These are phyloP conservation scores for Machaerirhynchus nigripectus DNA, from an alignment of 2,113 vertebrate genomes.

Conservation along the genomic window DNA sequence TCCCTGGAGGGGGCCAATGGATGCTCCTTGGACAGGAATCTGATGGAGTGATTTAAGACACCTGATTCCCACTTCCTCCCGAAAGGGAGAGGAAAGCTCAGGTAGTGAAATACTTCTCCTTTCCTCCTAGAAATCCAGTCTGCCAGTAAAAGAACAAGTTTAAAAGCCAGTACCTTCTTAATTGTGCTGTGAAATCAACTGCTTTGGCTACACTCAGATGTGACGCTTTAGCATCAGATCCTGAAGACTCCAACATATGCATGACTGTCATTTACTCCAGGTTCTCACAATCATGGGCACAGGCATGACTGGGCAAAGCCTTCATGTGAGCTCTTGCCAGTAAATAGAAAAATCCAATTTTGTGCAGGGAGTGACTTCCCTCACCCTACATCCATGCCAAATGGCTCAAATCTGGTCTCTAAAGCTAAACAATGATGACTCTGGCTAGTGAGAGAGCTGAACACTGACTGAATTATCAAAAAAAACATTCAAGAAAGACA, in stretches of 20 bases:
- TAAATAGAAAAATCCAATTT: background rate
- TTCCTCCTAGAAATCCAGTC: background rate
- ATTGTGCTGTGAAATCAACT: background rate
- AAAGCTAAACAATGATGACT: background rate
- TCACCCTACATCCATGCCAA: background rate
- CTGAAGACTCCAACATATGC: background rate
- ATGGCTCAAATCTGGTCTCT: background rate
- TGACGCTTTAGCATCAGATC: background rate
- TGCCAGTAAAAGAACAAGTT: background rate
- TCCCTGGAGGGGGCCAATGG: background rate
- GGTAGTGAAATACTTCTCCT: background rate
- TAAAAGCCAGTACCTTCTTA: background rate
- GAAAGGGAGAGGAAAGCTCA: background rate
- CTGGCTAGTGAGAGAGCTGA: background rate
- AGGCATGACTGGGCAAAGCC: background rate
- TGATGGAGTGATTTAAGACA: background rate
- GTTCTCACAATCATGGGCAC: background rate
- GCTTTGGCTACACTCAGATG: background rate
- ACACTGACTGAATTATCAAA: background rate
- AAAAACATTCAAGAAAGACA: background rate
- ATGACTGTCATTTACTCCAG: background rate
- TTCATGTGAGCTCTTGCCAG: background rate
- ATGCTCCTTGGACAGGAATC: accelerated
- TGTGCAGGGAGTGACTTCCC: background rate
- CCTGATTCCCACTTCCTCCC: background rate